Evolutionary conservation across 2,888 invertebrate species (phyloP).

Genomic region (Griposia aprilina): DNA sequence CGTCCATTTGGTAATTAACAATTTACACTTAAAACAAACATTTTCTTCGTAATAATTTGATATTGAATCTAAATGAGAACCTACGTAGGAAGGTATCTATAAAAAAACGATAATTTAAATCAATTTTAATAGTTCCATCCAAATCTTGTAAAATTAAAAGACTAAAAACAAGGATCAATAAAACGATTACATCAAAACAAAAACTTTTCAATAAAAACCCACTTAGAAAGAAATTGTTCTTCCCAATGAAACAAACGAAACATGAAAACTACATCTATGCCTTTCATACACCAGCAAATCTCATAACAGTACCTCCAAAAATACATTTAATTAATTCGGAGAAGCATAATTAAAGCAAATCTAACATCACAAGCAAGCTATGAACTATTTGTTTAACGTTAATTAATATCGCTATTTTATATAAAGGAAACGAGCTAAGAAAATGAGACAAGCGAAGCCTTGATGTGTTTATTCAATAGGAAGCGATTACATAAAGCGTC

Average conservation of each 20-base stretch:
- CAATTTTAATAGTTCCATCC: no score
- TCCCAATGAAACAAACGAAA: background rate
- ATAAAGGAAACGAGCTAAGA: constrained; percentile 25
- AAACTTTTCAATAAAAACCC: background rate
- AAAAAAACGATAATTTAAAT: no score
- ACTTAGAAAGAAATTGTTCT: background rate
- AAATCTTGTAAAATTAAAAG: background rate
- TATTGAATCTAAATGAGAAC: no score
- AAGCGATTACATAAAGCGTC: constrained; percentile 39
- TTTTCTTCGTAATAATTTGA: background rate
- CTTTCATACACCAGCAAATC: background rate
- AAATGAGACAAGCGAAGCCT: constrained; percentile 27
- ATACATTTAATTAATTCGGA: constrained; percentile 9
- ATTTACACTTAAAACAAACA: background rate
- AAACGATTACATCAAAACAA: background rate
- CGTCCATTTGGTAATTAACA: background rate
- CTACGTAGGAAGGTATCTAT: no score
- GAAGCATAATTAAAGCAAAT: constrained; percentile 6
- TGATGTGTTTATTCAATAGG: constrained; percentile 52
- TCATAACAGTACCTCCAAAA: background rate
- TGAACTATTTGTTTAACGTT: constrained; percentile 45
- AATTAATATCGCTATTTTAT: constrained; percentile 54
- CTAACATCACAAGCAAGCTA: constrained; percentile 14
- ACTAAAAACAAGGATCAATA: background rate
- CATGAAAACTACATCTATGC: background rate